Percentiles rank a stretch among this genome's conserved stretches.
These are phyloP conservation scores for human DNA, from an alignment of 2,113 vertebrate genomes.

Conservation along the genomic window DNA sequence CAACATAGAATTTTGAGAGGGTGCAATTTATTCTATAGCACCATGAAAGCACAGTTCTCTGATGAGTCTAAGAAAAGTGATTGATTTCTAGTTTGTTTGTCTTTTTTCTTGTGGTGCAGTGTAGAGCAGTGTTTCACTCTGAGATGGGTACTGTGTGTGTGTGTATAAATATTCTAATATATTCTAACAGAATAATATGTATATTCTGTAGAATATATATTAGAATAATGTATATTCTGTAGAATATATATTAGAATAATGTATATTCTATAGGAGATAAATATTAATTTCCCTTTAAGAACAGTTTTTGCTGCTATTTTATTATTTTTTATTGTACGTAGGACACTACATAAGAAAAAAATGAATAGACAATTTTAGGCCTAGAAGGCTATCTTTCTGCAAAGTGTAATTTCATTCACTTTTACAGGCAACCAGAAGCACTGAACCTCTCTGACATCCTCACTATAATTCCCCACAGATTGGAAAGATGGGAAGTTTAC, in stretches of 20 bases:
- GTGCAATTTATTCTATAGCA: background rate
- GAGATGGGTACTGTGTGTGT: background rate
- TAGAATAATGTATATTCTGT: no score
- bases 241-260: background rate
- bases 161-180: background rate
- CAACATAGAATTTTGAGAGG: background rate
- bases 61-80: background rate
- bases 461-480: background rate
- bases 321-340: background rate
- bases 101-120: background rate
- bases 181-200: background rate
- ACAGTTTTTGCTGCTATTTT: background rate
- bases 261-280: background rate
- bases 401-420: background rate
- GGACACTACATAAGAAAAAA: constrained; percentile 6
- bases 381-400: background rate
- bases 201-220: background rate
- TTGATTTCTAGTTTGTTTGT: background rate
- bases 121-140: background rate
- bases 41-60: background rate
- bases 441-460: background rate
- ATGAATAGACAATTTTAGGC: background rate
- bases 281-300: background rate
- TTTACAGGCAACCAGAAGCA: background rate
- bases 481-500: background rate